Evolutionary conservation across 2,888 invertebrate genomes (phyloP), one percentile per base, ranked within the genome.

Genomic region (Drosophila meridionalis): DNA sequence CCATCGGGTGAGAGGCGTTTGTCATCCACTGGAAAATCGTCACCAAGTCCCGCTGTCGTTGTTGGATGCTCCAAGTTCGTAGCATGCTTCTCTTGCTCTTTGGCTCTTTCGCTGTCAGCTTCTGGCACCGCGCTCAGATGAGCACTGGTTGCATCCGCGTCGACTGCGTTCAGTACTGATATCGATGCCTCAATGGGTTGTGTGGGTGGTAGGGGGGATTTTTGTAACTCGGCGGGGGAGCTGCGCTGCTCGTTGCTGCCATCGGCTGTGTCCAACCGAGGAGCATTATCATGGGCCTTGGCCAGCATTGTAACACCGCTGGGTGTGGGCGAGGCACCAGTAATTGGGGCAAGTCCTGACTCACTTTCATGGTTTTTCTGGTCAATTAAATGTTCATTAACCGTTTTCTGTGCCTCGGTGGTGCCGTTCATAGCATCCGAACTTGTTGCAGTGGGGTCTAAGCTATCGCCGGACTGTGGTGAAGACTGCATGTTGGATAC

Each of bases 51-150:
- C 3, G 78, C 47, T 6, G 69, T 64, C 2, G 78, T 63, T 38
- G 69, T 71, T 9, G 71, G 69, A 42, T 72, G 83, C 1, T 67
- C 70, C 52, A 69, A 34, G 55, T 69, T 73, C 11, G 5, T 69
- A 12, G 64, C 60, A 6, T 28, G 69, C 56, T 66, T 74, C 66
- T 83, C 91, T 79, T 92, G 92, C 68, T 90, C 87, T 86, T 95
- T 95, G 9, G 94, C 95, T 92, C 94, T 94, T 83, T 94, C 95
- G 70, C 94, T 94, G 87, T 95, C 95, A 20, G 94, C 94, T 73
- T 95, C 95, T 48, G 95, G 94, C 69, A 94, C 34, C 6, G 52
- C 94, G 26, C 94, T 95, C 83, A 94, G 94, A 42, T 90, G 91
- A 78, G 45, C 90, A 89, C 91, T 92, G 74, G 95, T 91, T 50